phyloP scores from a whole-genome alignment of 2,888 invertebrate species.

The Arenicola marina region DNA sequence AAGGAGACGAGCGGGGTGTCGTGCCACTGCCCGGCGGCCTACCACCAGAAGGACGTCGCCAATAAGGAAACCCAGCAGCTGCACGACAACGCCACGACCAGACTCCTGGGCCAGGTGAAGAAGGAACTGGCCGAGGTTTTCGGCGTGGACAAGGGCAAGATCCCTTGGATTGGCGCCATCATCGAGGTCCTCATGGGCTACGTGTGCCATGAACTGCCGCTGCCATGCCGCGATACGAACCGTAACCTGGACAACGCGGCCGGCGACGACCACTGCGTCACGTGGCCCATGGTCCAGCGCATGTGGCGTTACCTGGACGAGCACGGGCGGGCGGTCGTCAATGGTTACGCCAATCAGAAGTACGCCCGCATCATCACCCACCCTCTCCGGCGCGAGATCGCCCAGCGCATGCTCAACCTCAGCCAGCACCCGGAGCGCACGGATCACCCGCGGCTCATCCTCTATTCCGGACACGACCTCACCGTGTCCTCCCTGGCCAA shows the following conservation, averaged over 20 bases:
- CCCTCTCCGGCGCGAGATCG: constrained; percentile 80
- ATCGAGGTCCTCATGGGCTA: constrained; percentile 7
- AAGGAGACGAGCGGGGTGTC: not conserved
- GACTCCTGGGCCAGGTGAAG: not conserved
- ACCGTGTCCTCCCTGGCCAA: constrained; percentile 82
- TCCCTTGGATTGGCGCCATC: constrained; percentile 1
- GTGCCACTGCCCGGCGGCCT: not conserved
- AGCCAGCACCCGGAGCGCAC: not conserved
- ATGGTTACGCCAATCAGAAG: constrained; percentile 1
- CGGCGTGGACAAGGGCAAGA: not conserved
- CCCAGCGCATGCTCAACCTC: constrained; percentile 48
- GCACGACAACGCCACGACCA: not conserved
- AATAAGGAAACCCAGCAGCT: not conserved
- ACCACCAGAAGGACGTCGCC: not conserved
- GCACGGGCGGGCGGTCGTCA: not conserved
- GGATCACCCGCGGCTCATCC: constrained; percentile 64
- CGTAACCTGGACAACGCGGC: not conserved
- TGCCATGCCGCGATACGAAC: not conserved
- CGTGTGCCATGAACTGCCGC: constrained; percentile 1
- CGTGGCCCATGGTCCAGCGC: not conserved
- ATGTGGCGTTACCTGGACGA: constrained; percentile 5
- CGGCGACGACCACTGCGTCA: constrained; percentile 3
- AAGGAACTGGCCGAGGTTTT: constrained; percentile 2
- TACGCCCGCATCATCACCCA: constrained; percentile 66
- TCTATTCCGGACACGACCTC: constrained; percentile 90